phyloP scores from a whole-genome alignment of 2,888 invertebrate species.

The Digitonthophagus gazella region DNA sequence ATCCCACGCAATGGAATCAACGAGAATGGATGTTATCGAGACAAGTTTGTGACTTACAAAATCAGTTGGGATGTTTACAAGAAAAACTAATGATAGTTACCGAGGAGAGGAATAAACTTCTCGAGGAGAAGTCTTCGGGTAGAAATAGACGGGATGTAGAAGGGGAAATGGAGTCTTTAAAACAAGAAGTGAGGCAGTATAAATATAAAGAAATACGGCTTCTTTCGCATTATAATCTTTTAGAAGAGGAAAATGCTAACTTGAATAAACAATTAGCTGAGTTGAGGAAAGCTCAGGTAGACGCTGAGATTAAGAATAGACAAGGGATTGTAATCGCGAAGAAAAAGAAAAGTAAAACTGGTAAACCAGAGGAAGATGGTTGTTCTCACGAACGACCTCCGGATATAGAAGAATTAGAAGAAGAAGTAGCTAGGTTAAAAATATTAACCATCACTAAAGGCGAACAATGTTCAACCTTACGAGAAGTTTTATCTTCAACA shows the following conservation, averaged over 20 bases:
- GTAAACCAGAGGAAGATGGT: background rate
- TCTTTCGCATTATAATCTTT: background rate
- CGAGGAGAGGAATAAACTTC: slow-evolving; percentile 1
- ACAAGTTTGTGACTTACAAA: background rate
- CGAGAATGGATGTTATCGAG: background rate
- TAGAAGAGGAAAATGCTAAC: slow-evolving; percentile 5
- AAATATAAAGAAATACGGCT: slow-evolving; percentile 9
- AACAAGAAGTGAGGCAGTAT: background rate
- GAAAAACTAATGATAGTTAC: slow-evolving; percentile 3
- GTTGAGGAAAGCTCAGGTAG: slow-evolving; percentile 2
- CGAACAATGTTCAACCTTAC: background rate
- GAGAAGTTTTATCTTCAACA: background rate
- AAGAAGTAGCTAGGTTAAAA: background rate
- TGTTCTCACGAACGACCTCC: no score
- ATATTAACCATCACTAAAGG: slow-evolving; percentile 7
- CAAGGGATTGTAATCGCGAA: background rate
- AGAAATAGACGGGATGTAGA: background rate
- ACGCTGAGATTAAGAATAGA: slow-evolving; percentile 8
- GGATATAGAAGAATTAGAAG: background rate
- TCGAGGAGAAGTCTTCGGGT: background rate
- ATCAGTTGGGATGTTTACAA: background rate
- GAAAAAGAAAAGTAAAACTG: background rate
- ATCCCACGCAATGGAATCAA: background rate
- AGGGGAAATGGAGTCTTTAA: background rate
- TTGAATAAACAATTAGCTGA: slow-evolving; percentile 3